Evolutionary conservation across 2,113 vertebrate genomes (phyloP).

Genomic region (Sylvicapra grimmia): DNA sequence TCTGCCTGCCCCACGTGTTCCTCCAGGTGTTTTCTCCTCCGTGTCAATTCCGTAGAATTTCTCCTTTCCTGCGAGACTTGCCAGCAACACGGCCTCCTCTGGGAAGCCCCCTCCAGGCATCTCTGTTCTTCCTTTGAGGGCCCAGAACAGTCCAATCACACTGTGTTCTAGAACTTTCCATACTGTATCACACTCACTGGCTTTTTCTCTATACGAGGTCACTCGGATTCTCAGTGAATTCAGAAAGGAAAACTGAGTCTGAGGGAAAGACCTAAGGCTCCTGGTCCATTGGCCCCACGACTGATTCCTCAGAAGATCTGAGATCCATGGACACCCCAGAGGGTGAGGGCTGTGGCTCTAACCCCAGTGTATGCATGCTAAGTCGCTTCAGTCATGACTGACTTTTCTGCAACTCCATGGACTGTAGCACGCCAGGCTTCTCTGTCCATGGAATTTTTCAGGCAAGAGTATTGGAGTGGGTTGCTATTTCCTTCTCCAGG

Average conservation of each 20-base stretch:
- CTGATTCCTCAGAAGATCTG: neutral
- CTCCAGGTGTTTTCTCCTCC: neutral
- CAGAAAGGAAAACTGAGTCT: neutral
- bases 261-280: neutral
- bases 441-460: neutral
- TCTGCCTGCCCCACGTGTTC: neutral
- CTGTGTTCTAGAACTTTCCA: neutral
- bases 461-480: neutral
- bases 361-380: neutral
- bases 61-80: neutral
- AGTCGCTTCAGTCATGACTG: neutral
- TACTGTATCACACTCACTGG: neutral
- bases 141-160: neutral
- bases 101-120: neutral
- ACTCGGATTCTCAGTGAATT: neutral
- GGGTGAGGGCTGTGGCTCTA: neutral
- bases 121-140: neutral
- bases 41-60: neutral
- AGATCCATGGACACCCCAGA: neutral
- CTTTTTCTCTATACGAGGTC: neutral
- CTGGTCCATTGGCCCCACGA: rapidly evolving
- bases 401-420: neutral
- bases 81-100: neutral
- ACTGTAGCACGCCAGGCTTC: neutral
- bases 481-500: neutral